Base-by-base conservation (phyloP, 2,797 vertebrate species). In the Brachymystax lenok region DNA sequence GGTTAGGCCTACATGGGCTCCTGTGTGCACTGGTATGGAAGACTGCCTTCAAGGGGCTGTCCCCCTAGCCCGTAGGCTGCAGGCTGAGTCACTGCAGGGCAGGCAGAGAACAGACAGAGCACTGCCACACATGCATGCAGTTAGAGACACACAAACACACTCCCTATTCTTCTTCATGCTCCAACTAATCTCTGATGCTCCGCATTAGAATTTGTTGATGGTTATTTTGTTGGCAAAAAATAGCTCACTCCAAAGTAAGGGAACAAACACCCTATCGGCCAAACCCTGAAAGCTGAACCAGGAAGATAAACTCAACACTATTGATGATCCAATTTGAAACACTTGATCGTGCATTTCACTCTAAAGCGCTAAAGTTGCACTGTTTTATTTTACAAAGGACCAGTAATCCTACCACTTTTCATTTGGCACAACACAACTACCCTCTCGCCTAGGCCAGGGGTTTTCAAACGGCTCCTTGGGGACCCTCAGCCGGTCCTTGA, bases 21-120 rank as follows among this genome's bases (percentile, higher is more conserved):
- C 63, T 56, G 63, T 46, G 74, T 76, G 70, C 40, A 70, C 50
- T 24, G 19, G 64, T 72, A 35, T 88, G 88, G 85, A 93, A 89
- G 86, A 87, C 61, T 83, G 81, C 63, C n/a, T 77, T 80, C 54
- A 19, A 64, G 46, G 24, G 61, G 74, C 52, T 30, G 50, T 68
- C 68, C 74, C 28, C 30, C 51, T 19, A 24, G 69, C 46, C 69
- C 24, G 14, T 35, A 10, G 10, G 17, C 35, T 40, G 19, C 14
- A 71, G 70, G 27, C 70, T 72, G 24, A 52, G 50, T 71, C 24
- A 72, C 70, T 7, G 7, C 46, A 56, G 56, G 14, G 6, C 56
- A 61, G 19, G 19, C 56, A 61, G 4, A 24, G n/a, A 51, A 28
- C 52, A 19, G 50, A 28, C 21, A 54, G 50, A n/a, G 16, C 3